Conservation (phyloP, 92 coral and sea anemone species). For the Anthopleura xanthogrammica region DNA sequence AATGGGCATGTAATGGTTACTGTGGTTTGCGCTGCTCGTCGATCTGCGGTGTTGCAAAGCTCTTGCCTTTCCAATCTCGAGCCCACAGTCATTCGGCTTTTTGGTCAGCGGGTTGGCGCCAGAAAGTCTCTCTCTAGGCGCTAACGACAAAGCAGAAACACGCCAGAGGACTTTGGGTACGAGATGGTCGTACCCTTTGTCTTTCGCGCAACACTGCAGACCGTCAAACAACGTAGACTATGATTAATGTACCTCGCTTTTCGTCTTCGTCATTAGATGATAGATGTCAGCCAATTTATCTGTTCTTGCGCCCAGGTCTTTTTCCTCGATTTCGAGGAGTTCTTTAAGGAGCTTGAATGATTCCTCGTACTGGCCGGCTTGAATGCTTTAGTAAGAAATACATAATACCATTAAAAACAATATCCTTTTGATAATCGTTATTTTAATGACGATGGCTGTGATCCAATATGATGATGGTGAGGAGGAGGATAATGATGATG, state of each 20-base stretch:
- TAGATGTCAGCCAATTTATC: constrained; percentile 91
- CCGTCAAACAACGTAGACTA: too few species aligned
- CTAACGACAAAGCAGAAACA: too few species aligned
- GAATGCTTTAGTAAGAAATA: constrained; percentile 36
- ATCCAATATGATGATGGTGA: background rate
- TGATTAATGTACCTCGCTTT: constrained; percentile 79
- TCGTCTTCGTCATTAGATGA: constrained; percentile 95
- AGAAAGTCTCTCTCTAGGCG: too few species aligned
- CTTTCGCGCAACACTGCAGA: too few species aligned
- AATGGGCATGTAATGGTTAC: too few species aligned
- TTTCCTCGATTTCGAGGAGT: constrained; percentile 82
- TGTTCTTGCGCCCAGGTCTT: constrained; percentile 83
- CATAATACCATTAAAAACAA: background rate
- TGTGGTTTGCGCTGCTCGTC: too few species aligned
- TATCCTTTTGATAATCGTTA: background rate
- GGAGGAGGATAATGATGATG: background rate
- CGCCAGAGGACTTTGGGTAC: too few species aligned
- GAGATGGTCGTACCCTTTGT: too few species aligned
- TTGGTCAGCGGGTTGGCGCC: too few species aligned
- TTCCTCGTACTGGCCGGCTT: constrained; percentile 93
- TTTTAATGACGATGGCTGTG: background rate
- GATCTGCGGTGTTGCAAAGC: too few species aligned
- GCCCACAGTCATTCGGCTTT: too few species aligned
- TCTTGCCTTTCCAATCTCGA: too few species aligned
- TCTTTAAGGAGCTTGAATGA: constrained; percentile 77